Base-by-base conservation (phyloP, 1,140 invertebrate genomes). In the Bacillus rossius region DNA sequence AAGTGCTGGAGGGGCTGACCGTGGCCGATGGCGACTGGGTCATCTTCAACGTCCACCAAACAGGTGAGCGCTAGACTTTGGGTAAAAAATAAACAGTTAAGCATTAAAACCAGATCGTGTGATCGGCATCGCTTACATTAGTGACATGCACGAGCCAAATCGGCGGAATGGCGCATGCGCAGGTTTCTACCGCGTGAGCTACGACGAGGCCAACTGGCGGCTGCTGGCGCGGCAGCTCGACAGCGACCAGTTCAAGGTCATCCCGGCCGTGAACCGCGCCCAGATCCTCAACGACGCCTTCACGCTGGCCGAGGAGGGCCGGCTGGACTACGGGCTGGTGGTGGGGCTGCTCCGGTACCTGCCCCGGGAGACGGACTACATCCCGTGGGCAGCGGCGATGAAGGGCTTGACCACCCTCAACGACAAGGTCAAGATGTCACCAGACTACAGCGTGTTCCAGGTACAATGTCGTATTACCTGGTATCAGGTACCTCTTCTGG, bases 41-140 rank as follows among this genome's bases (percentile, higher is more conserved):
- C 4, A 74, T 92, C 57, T 77, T 85, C 3, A 91, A 91, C 63
- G 62, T 86, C 20, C 79, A 83, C 67, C 75, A 84, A 64, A 81
- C 82, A 55, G 84, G 84, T 84, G 68, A 66, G 62, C 61, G 16
- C n/a, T n/a, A n/a, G n/a, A n/a, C n/a, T n/a, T n/a, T n/a, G n/a
- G n/a, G n/a, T n/a, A n/a, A n/a, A n/a, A n/a, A n/a, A n/a, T n/a
- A n/a, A n/a, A n/a, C n/a, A n/a, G n/a, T n/a, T n/a, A n/a, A n/a
- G n/a, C n/a, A n/a, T n/a, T n/a, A n/a, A n/a, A n/a, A n/a, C n/a
- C n/a, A n/a, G n/a, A n/a, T n/a, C n/a, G n/a, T n/a, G n/a, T n/a
- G n/a, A n/a, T n/a, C n/a, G n/a, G n/a, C n/a, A n/a, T n/a, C n/a
- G n/a, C n/a, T n/a, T n/a, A n/a, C n/a, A n/a, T n/a, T n/a, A n/a